A percentile compares a stretch with the other conserved stretches of the same genome.
phyloP scores from a whole-genome alignment of 2,888 invertebrate genomes.

The Hydraecia micacea region DNA sequence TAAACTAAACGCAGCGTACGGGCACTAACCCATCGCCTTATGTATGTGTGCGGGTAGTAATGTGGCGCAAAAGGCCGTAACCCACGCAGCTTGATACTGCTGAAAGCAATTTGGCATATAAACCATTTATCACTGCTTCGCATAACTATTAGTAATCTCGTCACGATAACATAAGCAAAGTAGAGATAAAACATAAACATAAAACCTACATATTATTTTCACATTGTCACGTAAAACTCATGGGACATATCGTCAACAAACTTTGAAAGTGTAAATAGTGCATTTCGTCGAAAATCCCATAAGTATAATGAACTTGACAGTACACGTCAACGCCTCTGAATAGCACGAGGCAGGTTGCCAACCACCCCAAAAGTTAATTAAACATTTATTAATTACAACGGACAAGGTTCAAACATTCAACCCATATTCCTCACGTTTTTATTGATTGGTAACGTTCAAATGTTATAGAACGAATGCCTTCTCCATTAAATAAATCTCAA shows the following conservation, averaged over 20 bases:
- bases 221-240: neutral
- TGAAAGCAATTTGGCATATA: neutral
- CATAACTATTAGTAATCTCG: neutral
- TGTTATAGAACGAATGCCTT: neutral
- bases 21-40: conserved; percentile 22
- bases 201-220: neutral
- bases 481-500: conserved; percentile 21
- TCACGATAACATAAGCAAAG: too few species aligned
- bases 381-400: conserved; percentile 50
- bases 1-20: conserved; percentile 49
- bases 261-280: neutral
- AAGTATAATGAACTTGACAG: conserved; percentile 5
- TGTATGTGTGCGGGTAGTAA: conserved; percentile 38
- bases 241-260: neutral
- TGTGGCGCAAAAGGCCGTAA: conserved; percentile 5
- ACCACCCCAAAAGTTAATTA: conserved; percentile 48
- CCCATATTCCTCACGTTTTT: conserved; percentile 21
- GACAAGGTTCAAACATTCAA: conserved; percentile 19
- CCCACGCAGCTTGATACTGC: neutral
- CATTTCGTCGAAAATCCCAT: neutral
- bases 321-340: conserved; percentile 19
- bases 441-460: conserved; percentile 32
- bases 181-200: neutral
- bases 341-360: conserved; percentile 13
- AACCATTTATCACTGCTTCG: neutral